A percentile compares a stretch with the other conserved stretches of the same genome.
Conservation (phyloP, 2,888 invertebrate genomes). For the Glomeris marginata region DNA sequence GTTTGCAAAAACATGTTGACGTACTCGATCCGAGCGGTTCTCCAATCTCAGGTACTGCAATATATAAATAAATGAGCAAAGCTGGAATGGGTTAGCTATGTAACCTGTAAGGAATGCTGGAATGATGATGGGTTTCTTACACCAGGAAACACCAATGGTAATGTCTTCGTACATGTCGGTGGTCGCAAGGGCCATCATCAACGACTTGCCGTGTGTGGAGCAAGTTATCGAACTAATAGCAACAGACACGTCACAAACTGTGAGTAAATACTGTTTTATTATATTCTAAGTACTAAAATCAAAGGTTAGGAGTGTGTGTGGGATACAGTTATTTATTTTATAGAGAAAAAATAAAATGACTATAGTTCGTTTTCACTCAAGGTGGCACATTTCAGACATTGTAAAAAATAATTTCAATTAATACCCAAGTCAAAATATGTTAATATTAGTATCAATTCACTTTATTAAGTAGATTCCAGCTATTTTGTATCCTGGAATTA, state of each 20-base stretch:
- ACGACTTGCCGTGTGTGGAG: constrained; percentile 27
- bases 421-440: too few species aligned
- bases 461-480: too few species aligned
- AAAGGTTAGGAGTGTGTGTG: constrained; percentile 31
- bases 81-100: constrained; percentile 45
- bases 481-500: too few species aligned
- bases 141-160: constrained; percentile 54
- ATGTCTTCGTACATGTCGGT: constrained; percentile 63
- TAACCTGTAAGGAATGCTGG: constrained; percentile 9
- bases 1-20: constrained; percentile 42
- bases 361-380: too few species aligned
- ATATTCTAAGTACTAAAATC: background rate
- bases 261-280: constrained; percentile 18
- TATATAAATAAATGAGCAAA: too few species aligned
- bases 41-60: constrained; percentile 29
- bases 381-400: too few species aligned
- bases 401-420: too few species aligned
- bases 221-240: constrained; percentile 24
- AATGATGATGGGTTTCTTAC: constrained; percentile 12
- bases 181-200: constrained; percentile 53
- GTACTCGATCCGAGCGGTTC: constrained; percentile 23
- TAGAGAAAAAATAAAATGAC: too few species aligned
- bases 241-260: constrained; percentile 22
- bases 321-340: background rate
- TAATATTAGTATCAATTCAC: too few species aligned